Evolutionary conservation across 2,797 vertebrate species (phyloP).

Genomic region (Sebastes hubbsi): DNA sequence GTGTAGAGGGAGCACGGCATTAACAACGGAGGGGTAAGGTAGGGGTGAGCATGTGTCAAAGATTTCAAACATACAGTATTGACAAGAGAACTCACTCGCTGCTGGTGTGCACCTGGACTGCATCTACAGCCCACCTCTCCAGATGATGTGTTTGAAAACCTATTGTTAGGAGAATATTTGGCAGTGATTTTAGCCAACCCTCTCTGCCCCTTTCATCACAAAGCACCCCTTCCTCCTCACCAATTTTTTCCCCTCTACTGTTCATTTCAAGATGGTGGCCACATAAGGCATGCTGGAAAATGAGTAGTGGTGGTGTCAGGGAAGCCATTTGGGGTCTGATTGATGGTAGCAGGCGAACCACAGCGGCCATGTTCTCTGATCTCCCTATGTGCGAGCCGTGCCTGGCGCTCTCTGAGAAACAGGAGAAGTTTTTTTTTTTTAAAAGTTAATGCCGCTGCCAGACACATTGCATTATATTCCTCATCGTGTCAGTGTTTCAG

Average conservation of each 20-base stretch:
- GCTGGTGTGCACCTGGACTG: constrained; percentile 74
- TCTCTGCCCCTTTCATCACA: constrained; percentile 22
- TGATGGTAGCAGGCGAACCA: constrained; percentile 81
- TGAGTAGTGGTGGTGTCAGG: constrained; percentile 81
- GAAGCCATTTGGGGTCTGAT: constrained; percentile 84
- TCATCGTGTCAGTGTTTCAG: constrained; percentile 64
- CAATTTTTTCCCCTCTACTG: constrained; percentile 17
- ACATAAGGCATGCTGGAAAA: constrained; percentile 74
- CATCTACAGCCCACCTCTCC: constrained; percentile 66
- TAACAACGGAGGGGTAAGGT: constrained; percentile 57
- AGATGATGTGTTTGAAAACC: constrained; percentile 76
- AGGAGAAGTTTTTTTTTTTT: constrained; percentile 66
- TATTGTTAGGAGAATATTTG: constrained; percentile 80
- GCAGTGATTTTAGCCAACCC: constrained; percentile 64
- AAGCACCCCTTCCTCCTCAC: constrained; percentile 44
- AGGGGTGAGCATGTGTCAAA: constrained; percentile 61
- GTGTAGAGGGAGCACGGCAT: constrained; percentile 57
- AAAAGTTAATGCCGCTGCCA: constrained; percentile 65
- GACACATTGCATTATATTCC: constrained; percentile 69
- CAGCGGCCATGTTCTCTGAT: constrained; percentile 79
- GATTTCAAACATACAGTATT: constrained; percentile 74
- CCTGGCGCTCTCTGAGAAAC: constrained; percentile 74
- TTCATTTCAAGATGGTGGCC: constrained; percentile 81
- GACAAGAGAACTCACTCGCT: constrained; percentile 62
- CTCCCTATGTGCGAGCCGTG: constrained; percentile 70